Conservation (phyloP, 2,797 vertebrate species). For the Etheostoma perlongum region DNA sequence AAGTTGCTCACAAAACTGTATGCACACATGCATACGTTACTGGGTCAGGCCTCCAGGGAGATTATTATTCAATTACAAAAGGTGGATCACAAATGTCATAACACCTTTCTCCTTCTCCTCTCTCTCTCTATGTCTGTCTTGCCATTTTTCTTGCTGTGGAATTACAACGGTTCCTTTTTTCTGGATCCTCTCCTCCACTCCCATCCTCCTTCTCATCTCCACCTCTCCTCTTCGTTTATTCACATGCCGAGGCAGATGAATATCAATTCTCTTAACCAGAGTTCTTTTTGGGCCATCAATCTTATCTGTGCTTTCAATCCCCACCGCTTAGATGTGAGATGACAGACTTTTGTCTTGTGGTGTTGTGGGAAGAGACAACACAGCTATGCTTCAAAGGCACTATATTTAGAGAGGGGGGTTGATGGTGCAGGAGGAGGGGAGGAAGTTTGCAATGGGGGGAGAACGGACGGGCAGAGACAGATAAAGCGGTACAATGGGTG, state of each 20-base stretch:
- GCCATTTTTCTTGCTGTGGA: conserved; percentile 14
- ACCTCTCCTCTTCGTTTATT: conserved; percentile 46
- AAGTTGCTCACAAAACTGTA: conserved; percentile 30
- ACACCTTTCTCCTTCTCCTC: conserved; percentile 35
- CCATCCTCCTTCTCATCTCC: conserved; percentile 27
- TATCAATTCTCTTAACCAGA: conserved; percentile 70
- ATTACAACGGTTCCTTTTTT: conserved; percentile 33
- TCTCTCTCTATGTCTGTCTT: conserved; percentile 33
- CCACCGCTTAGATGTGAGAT: conserved; percentile 71
- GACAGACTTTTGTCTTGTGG: conserved; percentile 83
- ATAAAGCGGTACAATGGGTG: conserved; percentile 64
- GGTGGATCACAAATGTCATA: conserved; percentile 79
- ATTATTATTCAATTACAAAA: conserved; percentile 83
- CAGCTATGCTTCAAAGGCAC: conserved; percentile 80
- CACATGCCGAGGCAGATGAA: conserved; percentile 65
- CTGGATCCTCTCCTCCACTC: conserved; percentile 31
- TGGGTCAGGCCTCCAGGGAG: conserved; percentile 77
- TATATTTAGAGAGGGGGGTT: conserved; percentile 79
- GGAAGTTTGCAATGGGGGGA: conserved; percentile 27
- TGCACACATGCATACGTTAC: conserved; percentile 45
- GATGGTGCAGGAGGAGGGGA: conserved; percentile 23
- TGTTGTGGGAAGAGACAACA: conserved; percentile 76
- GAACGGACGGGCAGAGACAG: conserved; percentile 31
- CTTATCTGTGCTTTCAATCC: conserved; percentile 68
- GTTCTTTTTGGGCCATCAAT: conserved; percentile 72